These are phyloP conservation scores for Dicyrtomina minuta DNA, from an alignment of 2,888 invertebrate species.

Conservation along the genomic window DNA sequence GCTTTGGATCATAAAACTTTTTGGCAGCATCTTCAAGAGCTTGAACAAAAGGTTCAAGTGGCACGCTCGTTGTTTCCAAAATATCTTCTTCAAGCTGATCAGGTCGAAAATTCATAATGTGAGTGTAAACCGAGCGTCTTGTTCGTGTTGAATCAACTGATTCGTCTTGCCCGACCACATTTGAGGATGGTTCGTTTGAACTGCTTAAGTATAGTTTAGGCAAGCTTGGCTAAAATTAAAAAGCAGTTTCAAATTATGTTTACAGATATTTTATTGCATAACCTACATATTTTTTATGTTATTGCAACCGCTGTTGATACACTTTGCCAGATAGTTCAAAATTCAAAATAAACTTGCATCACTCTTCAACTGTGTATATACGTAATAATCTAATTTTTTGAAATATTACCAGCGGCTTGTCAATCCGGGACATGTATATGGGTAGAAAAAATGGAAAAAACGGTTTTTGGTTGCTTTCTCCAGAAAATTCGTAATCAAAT, in stretches of 20 bases:
- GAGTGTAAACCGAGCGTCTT: slow-evolving; percentile 48
- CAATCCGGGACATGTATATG: slow-evolving; percentile 44
- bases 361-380: background rate
- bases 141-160: slow-evolving; percentile 35
- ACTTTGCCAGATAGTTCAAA: too few species aligned
- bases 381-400: background rate
- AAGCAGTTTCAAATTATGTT: background rate
- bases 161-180: slow-evolving; percentile 53
- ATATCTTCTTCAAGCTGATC: slow-evolving; percentile 17
- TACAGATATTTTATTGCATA: too few species aligned
- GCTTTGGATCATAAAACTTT: slow-evolving; percentile 38
- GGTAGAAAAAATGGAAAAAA: slow-evolving; percentile 42
- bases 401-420: slow-evolving; percentile 42
- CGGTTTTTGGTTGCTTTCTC: slow-evolving; percentile 14
- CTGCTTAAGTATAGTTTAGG: slow-evolving; percentile 19
- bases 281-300: too few species aligned
- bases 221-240: slow-evolving; percentile 10
- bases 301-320: too few species aligned
- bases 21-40: slow-evolving; percentile 45
- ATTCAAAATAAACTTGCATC: background rate
- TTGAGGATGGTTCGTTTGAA: slow-evolving; percentile 49
- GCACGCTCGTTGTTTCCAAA: slow-evolving; percentile 34
- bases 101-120: slow-evolving; percentile 30
- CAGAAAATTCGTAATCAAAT: slow-evolving; percentile 29
- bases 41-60: slow-evolving; percentile 37